A percentile compares a stretch with the other conserved stretches of the same genome.
These are phyloP conservation scores for Hydrochoerus hydrochaeris DNA, from an alignment of 2,113 vertebrate species.

Conservation along the genomic window DNA sequence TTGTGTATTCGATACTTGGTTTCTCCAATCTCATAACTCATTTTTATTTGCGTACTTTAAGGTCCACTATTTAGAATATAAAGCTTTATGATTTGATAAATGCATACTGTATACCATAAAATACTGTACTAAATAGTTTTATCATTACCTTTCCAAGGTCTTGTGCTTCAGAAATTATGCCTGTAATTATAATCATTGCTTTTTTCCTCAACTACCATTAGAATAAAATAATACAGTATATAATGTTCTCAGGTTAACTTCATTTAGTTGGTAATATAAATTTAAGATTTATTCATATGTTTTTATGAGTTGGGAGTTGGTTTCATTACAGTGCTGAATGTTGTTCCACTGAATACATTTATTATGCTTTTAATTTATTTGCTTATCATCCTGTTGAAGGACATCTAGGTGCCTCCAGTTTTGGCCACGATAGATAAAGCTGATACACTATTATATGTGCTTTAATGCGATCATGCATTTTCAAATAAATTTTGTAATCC, in stretches of 20 bases:
- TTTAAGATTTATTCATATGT: background rate
- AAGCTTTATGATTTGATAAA: background rate
- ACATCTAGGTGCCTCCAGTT: background rate
- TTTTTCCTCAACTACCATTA: background rate
- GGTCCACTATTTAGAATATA: background rate
- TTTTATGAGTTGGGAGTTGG: background rate
- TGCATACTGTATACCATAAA: background rate
- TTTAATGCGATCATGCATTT: background rate
- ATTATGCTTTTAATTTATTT: background rate
- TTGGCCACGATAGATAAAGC: background rate
- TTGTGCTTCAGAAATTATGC: background rate
- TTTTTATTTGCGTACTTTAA: background rate
- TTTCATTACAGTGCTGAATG: background rate
- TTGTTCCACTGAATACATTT: background rate
- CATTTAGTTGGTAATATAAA: background rate
- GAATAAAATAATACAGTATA: background rate
- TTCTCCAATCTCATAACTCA: background rate
- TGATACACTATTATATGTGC: no score
- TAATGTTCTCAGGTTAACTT: background rate
- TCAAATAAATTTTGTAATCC: background rate
- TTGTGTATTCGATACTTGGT: background rate
- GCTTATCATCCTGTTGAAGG: background rate
- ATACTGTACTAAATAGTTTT: background rate
- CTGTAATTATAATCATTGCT: background rate
- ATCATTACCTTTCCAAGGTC: accelerated